Percentiles rank a stretch among this genome's conserved stretches.
phyloP scores from a whole-genome alignment of 2,113 vertebrate genomes.

The Felis chaus region DNA sequence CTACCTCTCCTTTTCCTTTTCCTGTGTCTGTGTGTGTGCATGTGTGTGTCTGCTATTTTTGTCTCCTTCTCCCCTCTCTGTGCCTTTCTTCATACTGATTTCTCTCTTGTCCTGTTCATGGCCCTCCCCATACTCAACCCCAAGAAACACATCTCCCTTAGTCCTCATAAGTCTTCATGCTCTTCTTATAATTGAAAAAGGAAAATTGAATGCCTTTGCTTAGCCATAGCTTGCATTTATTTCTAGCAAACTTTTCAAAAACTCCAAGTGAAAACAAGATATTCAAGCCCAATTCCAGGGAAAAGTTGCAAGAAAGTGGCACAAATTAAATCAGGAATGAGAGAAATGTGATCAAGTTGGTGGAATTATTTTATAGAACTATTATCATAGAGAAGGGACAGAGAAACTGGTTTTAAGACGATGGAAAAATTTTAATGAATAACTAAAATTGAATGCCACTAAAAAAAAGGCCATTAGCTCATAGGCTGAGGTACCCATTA shows the following conservation, averaged over 20 bases:
- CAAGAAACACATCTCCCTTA: neutral
- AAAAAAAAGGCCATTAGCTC: neutral
- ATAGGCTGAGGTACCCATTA: neutral
- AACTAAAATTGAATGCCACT: neutral
- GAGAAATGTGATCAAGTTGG: neutral
- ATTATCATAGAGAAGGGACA: neutral
- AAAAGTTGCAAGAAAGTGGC: neutral
- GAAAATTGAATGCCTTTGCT: neutral
- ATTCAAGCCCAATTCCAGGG: neutral
- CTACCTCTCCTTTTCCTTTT: neutral
- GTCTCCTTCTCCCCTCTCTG: neutral
- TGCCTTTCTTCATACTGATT: neutral
- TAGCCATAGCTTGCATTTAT: neutral
- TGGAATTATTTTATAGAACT: neutral
- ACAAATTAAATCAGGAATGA: neutral
- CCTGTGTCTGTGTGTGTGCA: neutral
- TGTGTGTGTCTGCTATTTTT: neutral
- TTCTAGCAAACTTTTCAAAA: neutral
- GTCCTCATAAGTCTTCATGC: neutral
- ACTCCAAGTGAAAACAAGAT: neutral
- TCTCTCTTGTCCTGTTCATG: neutral
- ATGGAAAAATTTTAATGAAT: neutral
- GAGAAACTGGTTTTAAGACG: neutral
- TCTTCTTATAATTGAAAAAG: neutral
- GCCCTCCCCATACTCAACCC: accelerated